Base-by-base conservation (phyloP, 2,113 vertebrate species). In the Cranoglanis bouderius region DNA sequence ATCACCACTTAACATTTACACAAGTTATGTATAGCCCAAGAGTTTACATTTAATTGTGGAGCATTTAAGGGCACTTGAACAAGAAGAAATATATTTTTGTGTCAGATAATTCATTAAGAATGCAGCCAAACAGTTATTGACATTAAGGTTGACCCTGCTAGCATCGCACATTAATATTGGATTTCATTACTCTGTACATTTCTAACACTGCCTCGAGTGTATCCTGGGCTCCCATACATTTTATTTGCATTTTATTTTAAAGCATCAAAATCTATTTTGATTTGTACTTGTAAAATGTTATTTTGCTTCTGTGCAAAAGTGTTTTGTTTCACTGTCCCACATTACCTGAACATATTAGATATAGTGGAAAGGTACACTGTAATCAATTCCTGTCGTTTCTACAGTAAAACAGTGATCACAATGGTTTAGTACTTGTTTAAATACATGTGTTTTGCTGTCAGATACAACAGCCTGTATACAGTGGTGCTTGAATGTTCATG, bases 81-180 rank as follows among this genome's bases (percentile, higher is more conserved):
- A 61, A 84, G 72, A 65, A 61, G 51, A 51, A 51, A 13, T 10
- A 13, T 10, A 51, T 57, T 21, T 5, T 57, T 57, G 4, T 59
- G 57, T 90, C 43, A 72, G 91, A 74, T 84, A 74, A 90, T 92
- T 92, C 72, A 89, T 92, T 88, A 89, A 85, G 84, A 89, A 78
- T 74, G 85, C 40, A 86, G 80, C 84, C 75, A 80, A 87, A 81
- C 70, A 86, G 80, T 81, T 90, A 86, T 84, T 87, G 91, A 86
- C 84, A 87, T 40, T n/a, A n/a, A 35, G 57, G 57, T 32, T 77
- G 86, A 90, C 83, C 35, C 53, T 83, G 74, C 84, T 90, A 10
- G 29, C 26, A 29, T 63, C 9, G 10, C 26, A 63, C 61, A 29
- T 63, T 63, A 29, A 63, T 63, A 63, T 63, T 63, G 61, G 10